phyloP scores from a whole-genome alignment of 37 sponge, comb jelly and placozoan species.

The Theonella swinhoei region DNA sequence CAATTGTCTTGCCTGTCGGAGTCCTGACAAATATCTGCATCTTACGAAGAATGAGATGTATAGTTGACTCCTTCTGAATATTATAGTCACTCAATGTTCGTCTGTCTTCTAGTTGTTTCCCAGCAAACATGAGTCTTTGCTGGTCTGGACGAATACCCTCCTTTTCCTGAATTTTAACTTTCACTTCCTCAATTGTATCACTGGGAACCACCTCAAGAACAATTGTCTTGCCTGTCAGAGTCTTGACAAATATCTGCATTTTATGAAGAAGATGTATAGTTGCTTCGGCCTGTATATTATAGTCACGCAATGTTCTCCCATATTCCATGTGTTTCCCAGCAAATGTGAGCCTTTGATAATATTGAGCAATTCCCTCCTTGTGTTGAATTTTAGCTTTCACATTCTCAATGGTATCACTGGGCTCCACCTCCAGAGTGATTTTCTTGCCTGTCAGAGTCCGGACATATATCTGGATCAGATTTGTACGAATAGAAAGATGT shows the following conservation, averaged over 20 bases:
- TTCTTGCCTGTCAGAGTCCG: constrained; percentile 73
- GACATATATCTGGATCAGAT: constrained; percentile 78
- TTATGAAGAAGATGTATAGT: constrained; percentile 80
- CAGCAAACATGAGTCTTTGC: neutral
- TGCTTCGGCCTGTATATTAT: constrained; percentile 98
- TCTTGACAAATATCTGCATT: neutral
- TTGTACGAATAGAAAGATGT: constrained; percentile 77
- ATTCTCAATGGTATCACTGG: constrained; percentile 94
- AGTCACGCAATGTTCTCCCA: constrained; percentile 96
- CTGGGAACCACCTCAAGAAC: neutral
- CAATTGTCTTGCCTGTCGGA: neutral
- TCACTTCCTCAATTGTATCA: neutral
- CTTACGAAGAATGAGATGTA: neutral
- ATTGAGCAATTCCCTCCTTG: constrained; percentile 98
- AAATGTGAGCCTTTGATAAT: constrained; percentile 97
- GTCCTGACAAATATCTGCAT: neutral
- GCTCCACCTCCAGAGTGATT: constrained; percentile 97
- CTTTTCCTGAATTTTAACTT: neutral
- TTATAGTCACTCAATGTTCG: neutral
- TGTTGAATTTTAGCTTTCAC: constrained; percentile 98
- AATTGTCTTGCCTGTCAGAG: neutral
- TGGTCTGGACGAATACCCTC: neutral
- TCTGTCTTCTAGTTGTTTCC: neutral
- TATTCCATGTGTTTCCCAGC: constrained; percentile 98
- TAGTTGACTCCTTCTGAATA: neutral